Base-by-base conservation (phyloP, 1,140 invertebrate species). In the Nixonia krombeini region DNA sequence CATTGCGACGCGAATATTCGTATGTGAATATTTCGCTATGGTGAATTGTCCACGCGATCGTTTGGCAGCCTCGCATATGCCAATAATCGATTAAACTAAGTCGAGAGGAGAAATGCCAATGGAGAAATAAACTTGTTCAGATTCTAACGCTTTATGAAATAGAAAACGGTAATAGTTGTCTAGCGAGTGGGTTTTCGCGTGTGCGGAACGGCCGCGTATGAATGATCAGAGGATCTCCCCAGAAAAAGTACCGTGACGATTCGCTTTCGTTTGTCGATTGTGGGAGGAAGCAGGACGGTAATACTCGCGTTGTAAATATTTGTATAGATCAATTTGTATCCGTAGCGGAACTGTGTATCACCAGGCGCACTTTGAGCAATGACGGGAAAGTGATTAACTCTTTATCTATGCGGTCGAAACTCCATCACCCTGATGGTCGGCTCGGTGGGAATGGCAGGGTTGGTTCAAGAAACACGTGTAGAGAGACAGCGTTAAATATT, bases 311-410 rank as follows among this genome's bases (percentile, higher is more conserved):
- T 84, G 81, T 84, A 84, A 72, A 84, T 84, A 84, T 72, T 78
- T 83, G 81, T 84, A 83, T 82, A 84, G 74, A 74, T 71, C 41
- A n/a, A n/a, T 76, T 78, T 76, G 50, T 74, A 75, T 67, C 49
- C 49, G 64, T 72, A 65, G 44, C 35, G 62, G 29, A 18, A 52
- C 46, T 55, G 45, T 65, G 50, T 53, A 47, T 40, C n/a, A n/a
- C 35, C 49, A 17, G 26, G 42, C 49, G 37, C 51, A 65, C 61
- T 37, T 51, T 16, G 31, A 46, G 12, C 31, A 56, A 51, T 45
- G 29, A 31, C 18, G n/a, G 9, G 18, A 15, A 21, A 44, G 41
- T n/a, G n/a, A n/a, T n/a, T n/a, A n/a, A n/a, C n/a, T n/a, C n/a
- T n/a, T n/a, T n/a, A n/a, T n/a, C n/a, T n/a, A n/a, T n/a, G n/a